Percentiles rank a stretch among this genome's conserved stretches.
Conservation (phyloP, 2,797 vertebrate genomes). For the Hydrocynus forskahlii region DNA sequence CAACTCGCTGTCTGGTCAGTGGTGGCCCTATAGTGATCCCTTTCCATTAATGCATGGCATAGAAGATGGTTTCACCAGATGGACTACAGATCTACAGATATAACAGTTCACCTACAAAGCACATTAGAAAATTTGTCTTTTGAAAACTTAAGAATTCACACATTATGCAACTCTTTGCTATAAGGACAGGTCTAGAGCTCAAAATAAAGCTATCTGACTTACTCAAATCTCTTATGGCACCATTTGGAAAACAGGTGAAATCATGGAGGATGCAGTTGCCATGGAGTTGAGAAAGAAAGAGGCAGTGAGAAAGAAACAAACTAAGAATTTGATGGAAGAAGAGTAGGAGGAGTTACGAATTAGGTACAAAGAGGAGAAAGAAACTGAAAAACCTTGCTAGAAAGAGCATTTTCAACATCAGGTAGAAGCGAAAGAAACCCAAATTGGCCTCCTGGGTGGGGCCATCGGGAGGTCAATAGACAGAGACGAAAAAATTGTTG, state of each 20-base stretch:
- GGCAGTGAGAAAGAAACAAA: not conserved
- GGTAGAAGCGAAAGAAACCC: conserved; percentile 26
- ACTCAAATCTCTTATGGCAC: no score
- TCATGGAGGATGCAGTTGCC: conserved; percentile 14
- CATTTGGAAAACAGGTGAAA: conserved; percentile 35
- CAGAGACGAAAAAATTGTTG: conserved; percentile 54
- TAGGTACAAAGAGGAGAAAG: not conserved
- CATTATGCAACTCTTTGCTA: no score
- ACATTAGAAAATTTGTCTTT: no score
- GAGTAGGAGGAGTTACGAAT: not conserved
- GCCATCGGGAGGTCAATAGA: conserved; percentile 55
- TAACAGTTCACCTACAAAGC: no score
- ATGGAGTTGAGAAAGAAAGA: conserved; percentile 7
- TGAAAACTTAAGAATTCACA: no score
- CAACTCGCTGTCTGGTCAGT: no score
- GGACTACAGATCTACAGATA: no score
- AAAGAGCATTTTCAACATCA: conserved; percentile 39
- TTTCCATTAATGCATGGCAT: no score
- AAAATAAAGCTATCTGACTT: conserved; percentile 16
- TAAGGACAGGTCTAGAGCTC: conserved; percentile 13
- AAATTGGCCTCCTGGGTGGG: conserved; percentile 57
- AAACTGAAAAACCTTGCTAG: conserved; percentile 5
- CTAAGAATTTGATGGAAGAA: no score
- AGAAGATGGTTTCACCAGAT: no score
- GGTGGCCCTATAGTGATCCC: no score